Percentiles rank a stretch among this genome's conserved stretches.
phyloP scores from a whole-genome alignment of 53 echinoderm and acorn worm species.

The Paracentrotus lividus region DNA sequence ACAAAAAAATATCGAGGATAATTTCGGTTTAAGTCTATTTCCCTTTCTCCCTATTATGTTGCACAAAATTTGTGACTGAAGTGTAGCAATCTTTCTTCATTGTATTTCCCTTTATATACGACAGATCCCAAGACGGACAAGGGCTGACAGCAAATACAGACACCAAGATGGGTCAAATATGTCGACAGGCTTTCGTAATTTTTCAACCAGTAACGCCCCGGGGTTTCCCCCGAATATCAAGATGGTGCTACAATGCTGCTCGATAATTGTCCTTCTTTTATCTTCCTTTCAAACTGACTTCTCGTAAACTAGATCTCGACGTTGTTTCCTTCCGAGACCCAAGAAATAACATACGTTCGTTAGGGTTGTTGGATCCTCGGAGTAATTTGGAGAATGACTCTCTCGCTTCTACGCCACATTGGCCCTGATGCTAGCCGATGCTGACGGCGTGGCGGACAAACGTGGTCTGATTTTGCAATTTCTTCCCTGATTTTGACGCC shows the following conservation, averaged over 20 bases:
- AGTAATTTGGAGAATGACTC: conserved; percentile 53
- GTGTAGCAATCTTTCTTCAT: background rate
- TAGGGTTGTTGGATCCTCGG: conserved; percentile 35
- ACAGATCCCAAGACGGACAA: background rate
- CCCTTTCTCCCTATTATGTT: background rate
- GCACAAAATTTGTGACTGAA: background rate
- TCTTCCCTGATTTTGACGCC: conserved; percentile 45
- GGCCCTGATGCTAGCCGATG: background rate
- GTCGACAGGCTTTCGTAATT: conserved; percentile 13
- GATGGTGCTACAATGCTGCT: conserved; percentile 24
- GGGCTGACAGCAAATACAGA: background rate
- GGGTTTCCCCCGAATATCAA: conserved; percentile 18
- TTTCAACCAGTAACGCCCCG: conserved; percentile 28
- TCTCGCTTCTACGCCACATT: conserved; percentile 23
- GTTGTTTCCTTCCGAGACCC: background rate
- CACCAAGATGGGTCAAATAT: background rate
- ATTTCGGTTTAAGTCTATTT: no score
- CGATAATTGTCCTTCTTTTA: conserved; percentile 41
- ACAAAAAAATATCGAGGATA: no score
- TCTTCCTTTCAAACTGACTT: background rate
- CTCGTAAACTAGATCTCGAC: conserved; percentile 33
- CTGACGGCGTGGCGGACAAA: conserved; percentile 51
- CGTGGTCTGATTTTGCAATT: conserved; percentile 45
- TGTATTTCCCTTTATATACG: background rate
- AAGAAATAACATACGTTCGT: conserved; percentile 43